A percentile compares a stretch with the other conserved stretches of the same genome.
Evolutionary conservation across 2,113 vertebrate species (phyloP).

Genomic region (Rutilus rutilus): DNA sequence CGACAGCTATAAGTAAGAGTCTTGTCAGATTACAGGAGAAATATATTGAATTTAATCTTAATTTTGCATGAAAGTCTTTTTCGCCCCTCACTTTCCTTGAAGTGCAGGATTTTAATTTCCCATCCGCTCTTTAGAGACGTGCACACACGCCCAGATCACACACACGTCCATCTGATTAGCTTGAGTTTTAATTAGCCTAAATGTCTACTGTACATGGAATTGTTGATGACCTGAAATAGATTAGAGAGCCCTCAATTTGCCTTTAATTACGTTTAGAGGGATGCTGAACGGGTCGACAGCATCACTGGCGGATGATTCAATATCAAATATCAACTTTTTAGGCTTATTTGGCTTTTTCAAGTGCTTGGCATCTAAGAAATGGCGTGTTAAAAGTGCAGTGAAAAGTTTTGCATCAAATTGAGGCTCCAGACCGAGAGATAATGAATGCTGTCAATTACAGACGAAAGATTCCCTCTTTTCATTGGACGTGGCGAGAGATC

Average conservation of each 20-base stretch:
- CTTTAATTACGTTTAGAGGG: slow-evolving; percentile 69
- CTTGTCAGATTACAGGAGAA: background rate
- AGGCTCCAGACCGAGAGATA: slow-evolving; percentile 62
- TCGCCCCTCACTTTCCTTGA: slow-evolving; percentile 52
- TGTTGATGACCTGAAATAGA: slow-evolving; percentile 75
- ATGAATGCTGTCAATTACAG: slow-evolving; percentile 65
- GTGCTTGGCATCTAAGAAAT: background rate
- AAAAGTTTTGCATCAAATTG: slow-evolving; percentile 55
- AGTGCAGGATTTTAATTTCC: slow-evolving; percentile 65
- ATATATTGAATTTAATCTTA: background rate
- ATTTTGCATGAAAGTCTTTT: slow-evolving; percentile 49
- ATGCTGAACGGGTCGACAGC: background rate
- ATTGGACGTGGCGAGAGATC: background rate
- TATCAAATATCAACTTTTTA: slow-evolving; percentile 18
- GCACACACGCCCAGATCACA: slow-evolving; percentile 31
- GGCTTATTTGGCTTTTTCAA: background rate
- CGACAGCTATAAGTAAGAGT: background rate
- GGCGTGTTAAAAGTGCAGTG: background rate
- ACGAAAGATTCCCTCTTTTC: slow-evolving; percentile 51
- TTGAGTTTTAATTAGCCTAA: slow-evolving; percentile 77
- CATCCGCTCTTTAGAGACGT: slow-evolving; percentile 39
- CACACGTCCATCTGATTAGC: slow-evolving; percentile 68
- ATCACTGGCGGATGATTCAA: slow-evolving; percentile 11
- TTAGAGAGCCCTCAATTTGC: slow-evolving; percentile 76
- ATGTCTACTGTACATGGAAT: slow-evolving; percentile 75